Base-by-base conservation (phyloP, 2,888 invertebrate species). In the Sminthurides aquaticus region DNA sequence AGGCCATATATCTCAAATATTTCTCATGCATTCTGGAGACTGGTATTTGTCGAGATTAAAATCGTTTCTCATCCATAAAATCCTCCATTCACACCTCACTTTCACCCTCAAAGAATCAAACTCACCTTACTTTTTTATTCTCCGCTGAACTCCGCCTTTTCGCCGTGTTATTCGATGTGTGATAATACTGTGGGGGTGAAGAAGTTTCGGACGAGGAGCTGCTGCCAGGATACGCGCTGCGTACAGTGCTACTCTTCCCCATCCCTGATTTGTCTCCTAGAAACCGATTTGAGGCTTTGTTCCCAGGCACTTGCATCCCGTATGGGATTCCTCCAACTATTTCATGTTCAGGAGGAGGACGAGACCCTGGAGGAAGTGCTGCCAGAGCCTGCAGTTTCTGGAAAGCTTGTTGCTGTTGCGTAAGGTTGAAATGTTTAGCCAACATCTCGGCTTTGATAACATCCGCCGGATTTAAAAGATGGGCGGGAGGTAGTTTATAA, bases 91-190 rank as follows among this genome's bases (percentile, higher is more conserved):
- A n/a, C n/a, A n/a, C n/a, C n/a, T n/a, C n/a, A n/a, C n/a, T n/a
- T n/a, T n/a, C n/a, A n/a, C n/a, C n/a, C n/a, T n/a, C n/a, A n/a
- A n/a, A n/a, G n/a, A n/a, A n/a, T n/a, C n/a, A 28, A 34, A 57
- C 62, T 57, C 57, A 62, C 62, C 62, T 62, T 62, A 62, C 62
- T 57, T 62, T 62, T 62, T 62, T 62, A 56, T 34, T 48, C 2
- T 62, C 57, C 22, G 49, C 22, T n/a, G 57, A 26, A 2, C 56
- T 8, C 22, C 57, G 25, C 24, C 57, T 56, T 22, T 57, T 62
- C 22, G 43, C 5, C 15, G 43, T 49, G 61, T 34, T 61, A 34
- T 58, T 58, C 27, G 3, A 27, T 57, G 20, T 20, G 28, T 28
- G 29, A 22, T 49, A 49, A 34, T 52, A 28, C 2, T 28, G 54